These are phyloP conservation scores for Pandion haliaetus DNA, from an alignment of 2,113 vertebrate genomes.

Conservation along the genomic window DNA sequence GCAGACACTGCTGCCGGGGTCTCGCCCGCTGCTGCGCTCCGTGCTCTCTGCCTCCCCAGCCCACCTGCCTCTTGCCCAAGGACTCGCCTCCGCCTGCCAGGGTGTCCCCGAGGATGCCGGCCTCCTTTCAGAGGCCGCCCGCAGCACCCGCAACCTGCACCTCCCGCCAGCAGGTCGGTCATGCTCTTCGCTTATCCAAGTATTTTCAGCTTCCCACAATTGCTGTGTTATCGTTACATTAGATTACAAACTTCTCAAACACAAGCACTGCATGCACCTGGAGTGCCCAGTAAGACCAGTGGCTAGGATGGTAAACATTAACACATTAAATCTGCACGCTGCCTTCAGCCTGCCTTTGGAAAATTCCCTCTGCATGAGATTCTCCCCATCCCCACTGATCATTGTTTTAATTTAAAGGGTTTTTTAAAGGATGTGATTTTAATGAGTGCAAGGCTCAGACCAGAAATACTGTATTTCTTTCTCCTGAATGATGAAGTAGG, in stretches of 20 bases:
- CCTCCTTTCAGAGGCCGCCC: background rate
- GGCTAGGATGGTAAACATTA: background rate
- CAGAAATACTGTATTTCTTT: slow-evolving; percentile 47
- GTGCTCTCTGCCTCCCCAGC: background rate
- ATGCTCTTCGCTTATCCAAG: background rate
- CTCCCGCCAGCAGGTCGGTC: background rate
- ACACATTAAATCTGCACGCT: background rate
- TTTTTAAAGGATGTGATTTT: slow-evolving; percentile 48
- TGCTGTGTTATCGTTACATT: background rate
- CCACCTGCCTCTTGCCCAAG: too few species aligned
- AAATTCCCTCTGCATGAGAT: background rate
- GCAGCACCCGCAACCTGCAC: accelerated
- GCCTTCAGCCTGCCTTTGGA: background rate
- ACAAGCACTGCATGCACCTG: background rate
- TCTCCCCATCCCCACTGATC: background rate
- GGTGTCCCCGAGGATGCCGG: too few species aligned
- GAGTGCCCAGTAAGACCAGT: background rate
- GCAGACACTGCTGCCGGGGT: background rate
- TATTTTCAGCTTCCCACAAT: background rate
- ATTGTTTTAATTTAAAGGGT: slow-evolving; percentile 23
- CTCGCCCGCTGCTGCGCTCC: background rate
- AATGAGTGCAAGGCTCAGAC: slow-evolving; percentile 33
- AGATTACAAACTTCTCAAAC: background rate
- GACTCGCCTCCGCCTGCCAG: background rate
- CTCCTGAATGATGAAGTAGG: slow-evolving; percentile 44